Conservation (phyloP, 2,888 invertebrate species). For the Troilus luridus region DNA sequence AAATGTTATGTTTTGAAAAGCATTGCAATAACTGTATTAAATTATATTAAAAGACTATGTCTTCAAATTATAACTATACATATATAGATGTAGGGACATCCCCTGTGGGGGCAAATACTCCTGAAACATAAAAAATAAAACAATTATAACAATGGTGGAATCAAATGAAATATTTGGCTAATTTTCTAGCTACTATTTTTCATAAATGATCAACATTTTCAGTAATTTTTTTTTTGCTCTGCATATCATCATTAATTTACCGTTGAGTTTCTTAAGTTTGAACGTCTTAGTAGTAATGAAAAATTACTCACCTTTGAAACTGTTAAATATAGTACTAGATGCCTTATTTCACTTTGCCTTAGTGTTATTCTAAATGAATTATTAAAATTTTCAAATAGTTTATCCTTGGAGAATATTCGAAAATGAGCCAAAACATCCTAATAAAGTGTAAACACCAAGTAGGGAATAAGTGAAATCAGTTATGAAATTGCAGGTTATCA, state of each 20-base stretch:
- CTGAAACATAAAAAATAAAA: too few relatives aligned
- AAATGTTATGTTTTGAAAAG: too few relatives aligned
- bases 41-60: too few relatives aligned
- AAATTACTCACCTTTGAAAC: background rate
- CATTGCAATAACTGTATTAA: too few relatives aligned
- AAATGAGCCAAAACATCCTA: constrained; percentile 22
- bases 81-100: too few relatives aligned
- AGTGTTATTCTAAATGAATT: constrained; percentile 12
- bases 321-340: background rate
- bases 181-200: background rate
- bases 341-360: constrained; percentile 35
- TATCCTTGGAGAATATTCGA: background rate
- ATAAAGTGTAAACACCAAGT: background rate
- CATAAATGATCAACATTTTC: background rate
- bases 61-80: too few relatives aligned
- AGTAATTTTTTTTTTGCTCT: background rate
- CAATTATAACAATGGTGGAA: background rate
- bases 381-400: background rate
- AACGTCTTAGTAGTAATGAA: background rate
- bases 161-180: background rate
- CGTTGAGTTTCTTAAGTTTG: background rate
- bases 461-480: background rate
- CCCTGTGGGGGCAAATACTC: too few relatives aligned
- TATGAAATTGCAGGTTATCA: background rate
- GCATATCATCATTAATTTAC: background rate